Percentiles rank a stretch among this genome's conserved stretches.
phyloP scores from a whole-genome alignment of 2,888 invertebrate genomes.

The Drosophila pseudotakahashii region DNA sequence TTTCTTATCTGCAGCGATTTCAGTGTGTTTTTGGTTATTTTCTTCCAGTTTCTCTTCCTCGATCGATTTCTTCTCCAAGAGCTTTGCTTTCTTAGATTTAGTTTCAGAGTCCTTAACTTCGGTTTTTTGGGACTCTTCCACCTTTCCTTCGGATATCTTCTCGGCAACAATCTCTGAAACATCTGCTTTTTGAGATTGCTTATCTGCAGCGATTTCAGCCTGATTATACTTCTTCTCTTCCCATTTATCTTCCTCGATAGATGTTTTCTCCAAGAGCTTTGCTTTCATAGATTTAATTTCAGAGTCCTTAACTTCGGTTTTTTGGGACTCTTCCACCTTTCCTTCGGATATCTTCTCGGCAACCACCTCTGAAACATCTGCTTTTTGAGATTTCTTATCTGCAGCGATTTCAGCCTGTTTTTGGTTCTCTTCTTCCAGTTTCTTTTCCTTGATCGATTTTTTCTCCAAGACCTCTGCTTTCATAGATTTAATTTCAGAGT shows the following conservation, averaged over 20 bases:
- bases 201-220: neutral
- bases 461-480: neutral
- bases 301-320: neutral
- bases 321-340: conserved; percentile 1
- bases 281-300: neutral
- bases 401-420: neutral
- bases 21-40: neutral
- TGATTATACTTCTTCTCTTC: neutral
- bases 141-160: conserved; percentile 44
- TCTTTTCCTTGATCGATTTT: neutral
- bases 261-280: neutral
- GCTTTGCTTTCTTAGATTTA: neutral
- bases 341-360: conserved; percentile 1
- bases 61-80: conserved; percentile 8
- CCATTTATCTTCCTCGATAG: neutral
- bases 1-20: neutral
- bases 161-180: conserved; percentile 31
- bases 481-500: neutral
- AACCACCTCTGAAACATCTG: neutral
- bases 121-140: conserved; percentile 9
- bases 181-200: conserved; percentile 13
- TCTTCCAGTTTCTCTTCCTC: conserved; percentile 5
- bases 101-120: conserved; percentile 1
- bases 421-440: neutral
- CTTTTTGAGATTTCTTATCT: neutral